Percentiles rank a stretch among this genome's conserved stretches.
phyloP scores from a whole-genome alignment of 2,113 vertebrate genomes.

The Coregonus clupeaformis region DNA sequence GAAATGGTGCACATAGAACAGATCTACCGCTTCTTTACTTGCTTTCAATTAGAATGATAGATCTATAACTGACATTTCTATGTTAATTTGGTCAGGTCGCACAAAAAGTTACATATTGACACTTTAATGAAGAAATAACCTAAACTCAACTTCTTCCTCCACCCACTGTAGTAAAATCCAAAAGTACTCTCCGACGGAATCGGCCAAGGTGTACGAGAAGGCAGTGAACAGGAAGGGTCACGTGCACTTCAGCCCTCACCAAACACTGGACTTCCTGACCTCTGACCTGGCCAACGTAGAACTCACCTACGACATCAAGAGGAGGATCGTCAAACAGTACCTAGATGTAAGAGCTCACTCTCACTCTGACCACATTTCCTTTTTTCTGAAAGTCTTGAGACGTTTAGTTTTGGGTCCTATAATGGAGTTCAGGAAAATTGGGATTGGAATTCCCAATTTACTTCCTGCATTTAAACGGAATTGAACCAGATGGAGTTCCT shows the following conservation, averaged over 20 bases:
- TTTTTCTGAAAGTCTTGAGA: not conserved
- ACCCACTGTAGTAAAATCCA: conserved; percentile 89
- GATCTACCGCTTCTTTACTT: too few species aligned
- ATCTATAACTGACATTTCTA: too few species aligned
- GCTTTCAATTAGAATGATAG: too few species aligned
- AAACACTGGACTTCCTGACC: conserved; percentile 92
- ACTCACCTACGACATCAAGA: conserved; percentile 90
- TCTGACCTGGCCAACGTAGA: conserved; percentile 87
- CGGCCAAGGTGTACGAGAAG: conserved; percentile 98
- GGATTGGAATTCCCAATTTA: not conserved
- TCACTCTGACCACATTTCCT: not conserved
- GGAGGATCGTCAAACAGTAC: conserved; percentile 95
- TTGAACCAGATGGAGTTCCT: not conserved
- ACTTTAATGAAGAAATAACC: too few species aligned
- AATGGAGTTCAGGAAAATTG: not conserved
- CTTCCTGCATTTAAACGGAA: not conserved
- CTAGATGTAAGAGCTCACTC: conserved; percentile 91
- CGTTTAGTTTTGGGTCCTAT: not conserved
- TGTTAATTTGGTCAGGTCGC: too few species aligned
- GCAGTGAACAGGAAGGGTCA: conserved; percentile 92
- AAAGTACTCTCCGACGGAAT: conserved; percentile 98
- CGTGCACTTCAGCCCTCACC: conserved; percentile 89
- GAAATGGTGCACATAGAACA: too few species aligned
- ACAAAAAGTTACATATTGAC: too few species aligned
- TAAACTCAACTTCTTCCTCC: too few species aligned